Evolutionary conservation across 2,113 vertebrate species (phyloP).

Genomic region (Clarias macrocephalus): DNA sequence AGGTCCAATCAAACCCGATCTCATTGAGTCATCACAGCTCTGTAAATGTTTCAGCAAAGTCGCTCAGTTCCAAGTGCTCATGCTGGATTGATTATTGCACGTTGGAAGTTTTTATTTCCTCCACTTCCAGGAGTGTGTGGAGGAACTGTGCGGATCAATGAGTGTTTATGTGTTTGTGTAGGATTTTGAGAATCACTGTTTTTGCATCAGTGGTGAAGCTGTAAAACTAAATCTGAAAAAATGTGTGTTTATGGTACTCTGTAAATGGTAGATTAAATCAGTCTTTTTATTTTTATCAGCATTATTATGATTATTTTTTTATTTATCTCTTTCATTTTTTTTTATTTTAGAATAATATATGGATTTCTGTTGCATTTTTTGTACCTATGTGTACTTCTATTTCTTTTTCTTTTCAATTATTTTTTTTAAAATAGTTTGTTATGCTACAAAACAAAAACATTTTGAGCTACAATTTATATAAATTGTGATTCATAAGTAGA

Average conservation of each 20-base stretch:
- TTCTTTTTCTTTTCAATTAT: not conserved
- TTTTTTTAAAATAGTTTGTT: too few species aligned
- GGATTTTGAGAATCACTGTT: not conserved
- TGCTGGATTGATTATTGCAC: conserved; percentile 18
- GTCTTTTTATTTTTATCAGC: too few species aligned
- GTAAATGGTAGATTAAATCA: too few species aligned
- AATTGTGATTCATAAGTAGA: not conserved
- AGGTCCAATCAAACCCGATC: conserved; percentile 22
- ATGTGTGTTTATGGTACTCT: not conserved
- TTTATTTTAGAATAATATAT: too few species aligned
- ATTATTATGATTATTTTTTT: not conserved
- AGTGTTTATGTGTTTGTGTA: not conserved
- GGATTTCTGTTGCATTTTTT: not conserved
- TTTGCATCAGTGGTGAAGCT: conserved; percentile 4
- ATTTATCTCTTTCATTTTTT: too few species aligned
- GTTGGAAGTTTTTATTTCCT: conserved; percentile 17
- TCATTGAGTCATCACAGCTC: not conserved
- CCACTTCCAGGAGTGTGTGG: not conserved
- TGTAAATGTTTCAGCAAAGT: conserved; percentile 8
- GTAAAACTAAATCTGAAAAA: not conserved
- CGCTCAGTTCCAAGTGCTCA: conserved; percentile 13
- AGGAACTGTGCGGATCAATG: not conserved
- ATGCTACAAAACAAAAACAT: not conserved
- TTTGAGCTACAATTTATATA: not conserved
- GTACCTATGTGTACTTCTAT: not conserved